Base-by-base conservation (phyloP, 2,888 invertebrate genomes). In the Lycaena phlaeas region DNA sequence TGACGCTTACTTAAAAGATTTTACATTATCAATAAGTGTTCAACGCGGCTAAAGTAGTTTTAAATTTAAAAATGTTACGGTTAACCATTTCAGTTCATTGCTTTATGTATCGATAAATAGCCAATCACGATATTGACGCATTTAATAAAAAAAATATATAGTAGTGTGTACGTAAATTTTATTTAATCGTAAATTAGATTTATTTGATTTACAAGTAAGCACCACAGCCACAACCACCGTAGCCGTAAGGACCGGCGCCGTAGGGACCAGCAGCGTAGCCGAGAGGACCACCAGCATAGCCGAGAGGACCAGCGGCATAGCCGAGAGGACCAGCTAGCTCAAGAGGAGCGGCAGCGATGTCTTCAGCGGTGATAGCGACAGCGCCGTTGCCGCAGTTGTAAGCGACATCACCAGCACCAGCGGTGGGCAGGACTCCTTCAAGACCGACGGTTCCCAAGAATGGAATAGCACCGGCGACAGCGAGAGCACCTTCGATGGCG, bases 401-500 rank as follows among this genome's bases (percentile, higher is more conserved):
- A 17, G 44, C 38, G 10, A 57, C 56, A 3, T 46, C 42, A 27
- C 52, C 57, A 9, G 51, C 44, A 9, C 60, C 61, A 29, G 46
- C 50, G 6, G 57, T 51, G 9, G 59, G 56, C 26, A 57, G 39
- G 1, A 28, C 37, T 17, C 56, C 56, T n/a, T 54, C 56, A 15
- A 60, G 44, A 14, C 45, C 52, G 9, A 61, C 60, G 4, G 58
- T 55, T 31, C 54, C 53, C 39, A 60, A 29, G 50, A 59, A 56
- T 2, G 61, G 61, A 40, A 61, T 45, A 36, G 50, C 54, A 7
- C 60, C 61, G 7, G 30, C 40, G n/a, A 57, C 54, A 10, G 53
- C 48, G 2, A 61, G 40, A 2, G 44, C 37, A 2, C 64, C 65
- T 40, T 55, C 56, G 27, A 59, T 57, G 0, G 40, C 51, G 42